These are phyloP conservation scores for Mus spicilegus DNA, from an alignment of 2,113 vertebrate species.

Conservation along the genomic window DNA sequence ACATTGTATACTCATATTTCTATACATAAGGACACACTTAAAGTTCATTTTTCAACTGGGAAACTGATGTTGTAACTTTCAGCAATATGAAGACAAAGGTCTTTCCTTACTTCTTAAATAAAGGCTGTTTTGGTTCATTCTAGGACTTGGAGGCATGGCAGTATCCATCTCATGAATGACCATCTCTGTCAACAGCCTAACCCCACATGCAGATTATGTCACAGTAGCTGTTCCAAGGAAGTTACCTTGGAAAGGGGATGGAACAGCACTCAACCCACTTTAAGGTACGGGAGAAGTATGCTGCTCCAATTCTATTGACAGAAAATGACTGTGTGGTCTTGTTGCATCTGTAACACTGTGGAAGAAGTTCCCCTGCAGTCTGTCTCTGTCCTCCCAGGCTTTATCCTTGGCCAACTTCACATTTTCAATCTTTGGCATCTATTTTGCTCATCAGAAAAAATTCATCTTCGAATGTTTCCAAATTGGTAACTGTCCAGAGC, in stretches of 20 bases:
- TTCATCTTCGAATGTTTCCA: neutral
- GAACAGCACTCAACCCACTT: rapidly evolving
- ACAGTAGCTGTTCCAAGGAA: neutral
- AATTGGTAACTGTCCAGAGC: neutral
- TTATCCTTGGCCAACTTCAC: neutral
- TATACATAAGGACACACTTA: neutral
- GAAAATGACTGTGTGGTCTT: neutral
- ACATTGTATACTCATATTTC: neutral
- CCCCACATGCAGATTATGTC: neutral
- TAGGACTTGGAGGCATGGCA: neutral
- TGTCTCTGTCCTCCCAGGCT: neutral
- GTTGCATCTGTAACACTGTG: neutral
- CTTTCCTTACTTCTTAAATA: neutral
- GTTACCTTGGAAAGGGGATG: neutral
- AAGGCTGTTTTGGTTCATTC: neutral
- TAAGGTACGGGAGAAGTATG: neutral
- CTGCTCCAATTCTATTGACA: neutral
- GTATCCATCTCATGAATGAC: neutral
- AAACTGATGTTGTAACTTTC: neutral
- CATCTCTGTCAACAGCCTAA: neutral
- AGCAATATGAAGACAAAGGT: neutral
- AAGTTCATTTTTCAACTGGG: neutral
- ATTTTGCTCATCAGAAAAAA: conserved; percentile 23
- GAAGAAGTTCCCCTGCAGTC: neutral
- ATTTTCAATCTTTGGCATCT: neutral